Percentiles rank a stretch among this genome's conserved stretches.
Evolutionary conservation across 1,140 invertebrate genomes (phyloP).

Genomic region (Tetragnatha versicolor): DNA sequence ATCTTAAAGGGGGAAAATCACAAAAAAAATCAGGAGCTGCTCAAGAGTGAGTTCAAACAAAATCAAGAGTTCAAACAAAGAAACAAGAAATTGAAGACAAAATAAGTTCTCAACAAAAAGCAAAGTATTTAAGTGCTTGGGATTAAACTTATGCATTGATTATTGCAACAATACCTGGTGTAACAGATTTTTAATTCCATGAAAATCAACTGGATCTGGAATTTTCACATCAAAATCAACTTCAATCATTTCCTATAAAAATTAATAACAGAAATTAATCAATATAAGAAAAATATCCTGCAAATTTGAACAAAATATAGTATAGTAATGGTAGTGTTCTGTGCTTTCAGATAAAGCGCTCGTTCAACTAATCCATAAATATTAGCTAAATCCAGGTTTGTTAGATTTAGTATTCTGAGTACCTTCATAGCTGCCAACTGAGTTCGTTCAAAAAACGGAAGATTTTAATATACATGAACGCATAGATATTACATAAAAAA

Average conservation of each 20-base stretch:
- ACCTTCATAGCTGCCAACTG: no score
- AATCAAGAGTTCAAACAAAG: background rate
- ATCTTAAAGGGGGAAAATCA: background rate
- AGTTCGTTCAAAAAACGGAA: no score
- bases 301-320: no score
- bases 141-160: no score
- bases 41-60: background rate
- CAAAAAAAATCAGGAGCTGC: background rate
- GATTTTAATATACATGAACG: no score
- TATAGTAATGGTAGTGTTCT: no score
- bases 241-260: conserved; percentile 19
- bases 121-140: no score
- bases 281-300: background rate
- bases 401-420: no score
- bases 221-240: conserved; percentile 41
- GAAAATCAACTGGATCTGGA: conserved; percentile 18
- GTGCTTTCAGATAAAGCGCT: no score
- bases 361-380: no score
- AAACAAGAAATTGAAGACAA: background rate
- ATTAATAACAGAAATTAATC: background rate
- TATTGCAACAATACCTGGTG: conserved; percentile 10
- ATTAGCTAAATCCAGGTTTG: no score
- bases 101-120: background rate
- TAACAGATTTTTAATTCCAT: conserved; percentile 24
- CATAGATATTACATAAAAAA: no score